phyloP scores from a whole-genome alignment of 2,113 vertebrate genomes.

The Hemichromis elongatus region DNA sequence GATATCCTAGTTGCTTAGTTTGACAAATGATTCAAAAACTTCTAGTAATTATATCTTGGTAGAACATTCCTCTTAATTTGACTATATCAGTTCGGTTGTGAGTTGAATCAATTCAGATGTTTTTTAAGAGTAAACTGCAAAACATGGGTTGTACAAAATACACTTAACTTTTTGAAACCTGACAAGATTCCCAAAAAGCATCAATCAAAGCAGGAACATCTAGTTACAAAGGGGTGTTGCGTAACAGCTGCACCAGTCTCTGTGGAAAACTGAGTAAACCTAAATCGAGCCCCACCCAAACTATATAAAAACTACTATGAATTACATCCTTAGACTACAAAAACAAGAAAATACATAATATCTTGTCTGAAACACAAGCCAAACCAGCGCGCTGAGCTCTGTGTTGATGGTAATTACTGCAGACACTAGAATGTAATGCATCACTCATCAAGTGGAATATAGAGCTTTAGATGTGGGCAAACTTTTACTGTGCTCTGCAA shows the following conservation, averaged over 20 bases:
- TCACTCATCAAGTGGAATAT: not conserved
- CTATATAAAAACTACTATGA: not conserved
- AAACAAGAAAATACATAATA: conserved; percentile 14
- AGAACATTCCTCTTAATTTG: no score
- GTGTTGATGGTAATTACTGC: not conserved
- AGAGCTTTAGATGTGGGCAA: conserved; percentile 11
- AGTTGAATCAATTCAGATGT: not conserved
- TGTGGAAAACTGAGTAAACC: not conserved
- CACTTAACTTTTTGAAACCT: not conserved
- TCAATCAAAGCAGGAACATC: not conserved
- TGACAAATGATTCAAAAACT: no score
- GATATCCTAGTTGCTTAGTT: no score
- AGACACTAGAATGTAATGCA: not conserved
- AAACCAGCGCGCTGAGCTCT: not conserved
- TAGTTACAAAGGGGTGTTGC: not conserved
- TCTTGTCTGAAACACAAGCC: conserved; percentile 10
- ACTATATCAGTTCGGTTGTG: not conserved
- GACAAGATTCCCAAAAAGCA: not conserved
- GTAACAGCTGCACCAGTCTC: not conserved
- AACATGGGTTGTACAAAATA: not conserved
- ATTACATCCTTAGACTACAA: not conserved
- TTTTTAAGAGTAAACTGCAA: no score
- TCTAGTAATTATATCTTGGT: no score
- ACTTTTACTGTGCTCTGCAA: not conserved
- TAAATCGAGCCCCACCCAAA: not conserved